phyloP scores from a whole-genome alignment of 2,113 vertebrate species.

The Lepidothrix coronata region DNA sequence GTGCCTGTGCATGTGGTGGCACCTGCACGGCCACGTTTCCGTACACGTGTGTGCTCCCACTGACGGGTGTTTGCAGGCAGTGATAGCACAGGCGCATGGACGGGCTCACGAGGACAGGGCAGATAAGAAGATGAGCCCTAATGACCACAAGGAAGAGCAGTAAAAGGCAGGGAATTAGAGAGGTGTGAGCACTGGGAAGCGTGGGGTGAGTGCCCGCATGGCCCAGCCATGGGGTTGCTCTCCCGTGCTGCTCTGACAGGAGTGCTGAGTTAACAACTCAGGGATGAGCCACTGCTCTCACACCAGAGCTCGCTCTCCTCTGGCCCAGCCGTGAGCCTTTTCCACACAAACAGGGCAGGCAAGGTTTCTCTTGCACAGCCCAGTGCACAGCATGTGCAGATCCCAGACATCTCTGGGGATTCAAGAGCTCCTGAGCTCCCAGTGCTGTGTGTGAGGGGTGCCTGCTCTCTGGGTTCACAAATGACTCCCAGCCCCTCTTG shows the following conservation, averaged over 20 bases:
- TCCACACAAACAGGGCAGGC: neutral
- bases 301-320: neutral
- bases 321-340: neutral
- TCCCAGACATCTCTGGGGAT: neutral
- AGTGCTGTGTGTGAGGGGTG: neutral
- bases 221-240: neutral
- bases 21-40: neutral
- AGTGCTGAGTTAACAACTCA: neutral
- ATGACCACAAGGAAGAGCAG: neutral
- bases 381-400: neutral
- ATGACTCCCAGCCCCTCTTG: neutral
- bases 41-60: neutral
- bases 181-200: neutral
- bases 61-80: neutral
- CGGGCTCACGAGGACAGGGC: neutral
- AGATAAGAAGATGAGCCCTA: constrained; percentile 19
- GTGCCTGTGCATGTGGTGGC: neutral
- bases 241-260: neutral
- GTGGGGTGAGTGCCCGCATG: neutral
- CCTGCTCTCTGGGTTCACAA: neutral
- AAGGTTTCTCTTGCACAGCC: no score
- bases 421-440: neutral
- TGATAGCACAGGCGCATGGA: neutral
- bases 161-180: neutral
- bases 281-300: neutral